A percentile compares a stretch with the other conserved stretches of the same genome.
phyloP scores from a whole-genome alignment of 2,888 invertebrate species.

The Melieria crassipennis region DNA sequence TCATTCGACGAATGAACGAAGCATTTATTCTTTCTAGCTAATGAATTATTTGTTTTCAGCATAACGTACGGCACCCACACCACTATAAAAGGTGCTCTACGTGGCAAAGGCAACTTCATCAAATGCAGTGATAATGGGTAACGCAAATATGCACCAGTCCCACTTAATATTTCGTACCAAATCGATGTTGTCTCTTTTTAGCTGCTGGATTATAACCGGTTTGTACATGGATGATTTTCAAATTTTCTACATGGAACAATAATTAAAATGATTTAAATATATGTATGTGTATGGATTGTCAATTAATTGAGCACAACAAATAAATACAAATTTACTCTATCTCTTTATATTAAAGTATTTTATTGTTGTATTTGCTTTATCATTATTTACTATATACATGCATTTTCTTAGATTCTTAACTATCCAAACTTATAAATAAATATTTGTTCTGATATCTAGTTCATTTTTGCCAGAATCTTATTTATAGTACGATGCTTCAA shows the following conservation, averaged over 20 bases:
- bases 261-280: background rate
- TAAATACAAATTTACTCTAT: no score
- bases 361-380: no score
- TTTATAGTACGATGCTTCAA: no score
- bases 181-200: constrained; percentile 42
- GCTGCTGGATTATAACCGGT: constrained; percentile 63
- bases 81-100: constrained; percentile 54
- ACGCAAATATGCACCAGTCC: constrained; percentile 8
- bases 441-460: no score
- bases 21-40: constrained; percentile 6
- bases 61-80: constrained; percentile 53
- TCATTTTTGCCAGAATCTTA: no score
- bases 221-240: constrained; percentile 60
- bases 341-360: no score
- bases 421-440: no score
- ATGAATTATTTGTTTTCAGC: constrained; percentile 36
- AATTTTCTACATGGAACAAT: constrained; percentile 54
- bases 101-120: constrained; percentile 60
- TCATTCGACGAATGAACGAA: background rate
- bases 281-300: background rate
- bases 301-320: constrained; percentile 1
- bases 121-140: constrained; percentile 63
- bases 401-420: no score
- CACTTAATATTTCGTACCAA: background rate
- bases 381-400: no score